A percentile compares a stretch with the other conserved stretches of the same genome.
Conservation (phyloP, 2,797 vertebrate species). For the Trachurus trachurus region DNA sequence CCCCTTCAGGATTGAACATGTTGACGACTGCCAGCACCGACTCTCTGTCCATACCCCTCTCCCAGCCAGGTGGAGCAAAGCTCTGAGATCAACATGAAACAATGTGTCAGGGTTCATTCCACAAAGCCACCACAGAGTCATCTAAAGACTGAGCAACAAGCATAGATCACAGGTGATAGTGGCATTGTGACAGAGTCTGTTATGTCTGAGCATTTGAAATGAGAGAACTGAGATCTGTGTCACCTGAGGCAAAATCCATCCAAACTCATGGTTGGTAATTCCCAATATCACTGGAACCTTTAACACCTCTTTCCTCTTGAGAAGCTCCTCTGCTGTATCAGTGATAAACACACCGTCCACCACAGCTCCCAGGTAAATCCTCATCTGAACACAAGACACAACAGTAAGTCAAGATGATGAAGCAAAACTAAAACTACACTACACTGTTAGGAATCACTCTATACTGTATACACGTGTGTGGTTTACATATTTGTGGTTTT, state of each 20-base stretch:
- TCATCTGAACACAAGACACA: conserved; percentile 64
- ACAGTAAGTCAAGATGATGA: neutral
- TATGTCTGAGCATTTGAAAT: neutral
- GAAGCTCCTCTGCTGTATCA: conserved; percentile 74
- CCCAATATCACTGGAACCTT: conserved; percentile 86
- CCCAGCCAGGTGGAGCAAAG: conserved; percentile 78
- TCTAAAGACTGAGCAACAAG: no score
- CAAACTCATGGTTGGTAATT: conserved; percentile 88
- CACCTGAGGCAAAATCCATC: conserved; percentile 86
- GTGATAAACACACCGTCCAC: conserved; percentile 83
- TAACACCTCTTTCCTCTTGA: conserved; percentile 81
- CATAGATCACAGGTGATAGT: neutral
- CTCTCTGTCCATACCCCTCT: conserved; percentile 77
- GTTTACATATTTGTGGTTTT: no score
- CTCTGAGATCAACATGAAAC: conserved; percentile 59
- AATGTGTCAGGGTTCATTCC: neutral
- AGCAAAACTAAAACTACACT: neutral
- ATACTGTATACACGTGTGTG: no score
- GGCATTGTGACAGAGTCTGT: neutral
- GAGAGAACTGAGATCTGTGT: conserved; percentile 10
- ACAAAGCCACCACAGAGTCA: neutral
- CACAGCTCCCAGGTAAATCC: conserved; percentile 71
- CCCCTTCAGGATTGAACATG: conserved; percentile 74
- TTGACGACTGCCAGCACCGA: conserved; percentile 69
- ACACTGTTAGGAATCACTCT: no score